A percentile compares a stretch with the other conserved stretches of the same genome.
These are phyloP conservation scores for Eufriesea mexicana DNA, from an alignment of 1,140 invertebrate species.

Conservation along the genomic window DNA sequence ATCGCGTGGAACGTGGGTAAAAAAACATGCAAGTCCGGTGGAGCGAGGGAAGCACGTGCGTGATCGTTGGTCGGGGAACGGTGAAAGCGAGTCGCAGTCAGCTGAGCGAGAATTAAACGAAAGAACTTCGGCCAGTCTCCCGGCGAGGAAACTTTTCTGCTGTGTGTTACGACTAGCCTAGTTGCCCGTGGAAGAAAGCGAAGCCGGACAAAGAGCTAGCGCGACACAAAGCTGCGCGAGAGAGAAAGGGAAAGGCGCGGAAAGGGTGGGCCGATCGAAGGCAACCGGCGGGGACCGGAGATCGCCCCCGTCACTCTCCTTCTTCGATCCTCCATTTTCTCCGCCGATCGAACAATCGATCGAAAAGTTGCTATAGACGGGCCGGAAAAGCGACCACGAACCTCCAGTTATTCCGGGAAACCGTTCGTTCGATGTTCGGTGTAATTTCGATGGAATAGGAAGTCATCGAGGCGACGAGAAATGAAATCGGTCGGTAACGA, in stretches of 20 bases:
- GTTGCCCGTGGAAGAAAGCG: constrained; percentile 55
- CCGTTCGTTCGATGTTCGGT: no score
- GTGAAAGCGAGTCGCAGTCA: constrained; percentile 60
- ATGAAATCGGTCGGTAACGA: no score
- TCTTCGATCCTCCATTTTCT: not conserved
- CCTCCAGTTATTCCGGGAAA: no score
- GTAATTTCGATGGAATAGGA: no score
- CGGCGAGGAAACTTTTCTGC: constrained; percentile 53
- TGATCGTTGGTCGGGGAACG: constrained; percentile 29
- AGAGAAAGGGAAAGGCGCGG: not conserved
- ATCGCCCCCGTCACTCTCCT: not conserved
- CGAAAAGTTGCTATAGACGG: no score
- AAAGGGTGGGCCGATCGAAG: constrained; percentile 5
- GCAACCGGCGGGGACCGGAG: no score
- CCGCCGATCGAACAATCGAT: not conserved
- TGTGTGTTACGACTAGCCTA: constrained; percentile 62
- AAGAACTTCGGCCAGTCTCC: constrained; percentile 54
- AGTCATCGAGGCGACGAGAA: no score
- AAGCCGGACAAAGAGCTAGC: constrained; percentile 45
- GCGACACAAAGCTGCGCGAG: constrained; percentile 20
- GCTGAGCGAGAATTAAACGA: constrained; percentile 55
- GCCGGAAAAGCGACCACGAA: no score
- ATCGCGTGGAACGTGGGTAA: not conserved
- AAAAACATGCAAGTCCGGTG: not conserved
- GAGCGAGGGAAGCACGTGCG: constrained; percentile 23